phyloP scores from a whole-genome alignment of 2,113 vertebrate genomes.

The Corydoras sp. region DNA sequence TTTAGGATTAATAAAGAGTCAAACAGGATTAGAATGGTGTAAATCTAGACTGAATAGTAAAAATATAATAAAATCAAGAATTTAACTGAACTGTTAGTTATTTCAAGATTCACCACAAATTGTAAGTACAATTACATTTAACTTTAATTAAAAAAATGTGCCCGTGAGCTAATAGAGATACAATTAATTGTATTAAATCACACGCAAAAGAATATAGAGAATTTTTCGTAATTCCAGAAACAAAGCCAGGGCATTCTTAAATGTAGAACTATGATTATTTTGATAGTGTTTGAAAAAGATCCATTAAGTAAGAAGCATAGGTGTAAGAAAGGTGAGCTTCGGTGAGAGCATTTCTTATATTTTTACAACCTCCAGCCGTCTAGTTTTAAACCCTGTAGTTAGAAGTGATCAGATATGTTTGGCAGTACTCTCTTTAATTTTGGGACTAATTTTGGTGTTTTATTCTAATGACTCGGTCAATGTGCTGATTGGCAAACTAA shows the following conservation, averaged over 20 bases:
- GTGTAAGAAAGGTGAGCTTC: not conserved
- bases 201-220: not conserved
- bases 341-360: constrained; percentile 17
- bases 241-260: not conserved
- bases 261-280: constrained; percentile 13
- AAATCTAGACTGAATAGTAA: too few species aligned
- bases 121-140: not conserved
- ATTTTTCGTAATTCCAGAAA: constrained; percentile 16
- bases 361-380: constrained; percentile 24
- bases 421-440: constrained; percentile 52
- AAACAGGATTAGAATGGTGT: too few species aligned
- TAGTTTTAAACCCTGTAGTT: constrained; percentile 31
- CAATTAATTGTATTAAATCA: not conserved
- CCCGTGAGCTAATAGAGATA: not conserved
- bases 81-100: not conserved
- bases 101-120: not conserved
- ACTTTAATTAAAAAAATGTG: not conserved
- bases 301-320: too few species aligned
- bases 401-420: constrained; percentile 48
- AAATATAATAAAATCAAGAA: not conserved
- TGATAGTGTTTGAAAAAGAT: too few species aligned
- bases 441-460: constrained; percentile 44
- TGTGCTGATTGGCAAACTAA: constrained; percentile 41
- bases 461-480: constrained; percentile 52
- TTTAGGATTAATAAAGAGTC: too few species aligned